A percentile compares a stretch with the other conserved stretches of the same genome.
Evolutionary conservation across 1,140 invertebrate species (phyloP).

Genomic region (Andricus grossulariae): DNA sequence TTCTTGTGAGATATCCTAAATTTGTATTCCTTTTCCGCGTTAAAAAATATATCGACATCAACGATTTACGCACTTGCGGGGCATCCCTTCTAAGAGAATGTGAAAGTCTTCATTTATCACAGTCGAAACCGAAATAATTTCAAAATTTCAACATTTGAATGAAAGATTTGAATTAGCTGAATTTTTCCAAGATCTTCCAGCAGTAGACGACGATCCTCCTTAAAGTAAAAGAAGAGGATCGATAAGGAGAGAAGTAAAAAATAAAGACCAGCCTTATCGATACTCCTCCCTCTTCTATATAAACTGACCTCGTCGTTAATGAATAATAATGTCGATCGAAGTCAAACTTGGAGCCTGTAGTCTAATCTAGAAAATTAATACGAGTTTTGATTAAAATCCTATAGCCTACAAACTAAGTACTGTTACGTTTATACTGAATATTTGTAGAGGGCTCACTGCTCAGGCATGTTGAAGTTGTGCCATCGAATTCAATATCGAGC

Average conservation of each 20-base stretch:
- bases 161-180: background rate
- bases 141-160: background rate
- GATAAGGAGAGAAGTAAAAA: background rate
- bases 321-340: too few relatives aligned
- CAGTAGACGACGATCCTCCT: constrained; percentile 1
- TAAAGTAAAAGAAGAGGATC: background rate
- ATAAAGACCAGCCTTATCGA: background rate
- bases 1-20: background rate
- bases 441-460: constrained; percentile 55
- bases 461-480: background rate
- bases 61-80: background rate
- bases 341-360: background rate
- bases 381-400: too few relatives aligned
- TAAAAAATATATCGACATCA: background rate
- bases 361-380: background rate
- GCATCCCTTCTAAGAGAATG: background rate
- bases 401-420: constrained; percentile 41
- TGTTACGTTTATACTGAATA: constrained; percentile 44
- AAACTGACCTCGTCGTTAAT: too few relatives aligned
- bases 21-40: background rate
- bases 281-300: too few relatives aligned
- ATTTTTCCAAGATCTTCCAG: background rate
- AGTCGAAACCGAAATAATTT: background rate
- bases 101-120: background rate
- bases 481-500: too few relatives aligned